Base-by-base conservation (phyloP, 1,140 invertebrate genomes). In the Drosophila bipectinata region DNA sequence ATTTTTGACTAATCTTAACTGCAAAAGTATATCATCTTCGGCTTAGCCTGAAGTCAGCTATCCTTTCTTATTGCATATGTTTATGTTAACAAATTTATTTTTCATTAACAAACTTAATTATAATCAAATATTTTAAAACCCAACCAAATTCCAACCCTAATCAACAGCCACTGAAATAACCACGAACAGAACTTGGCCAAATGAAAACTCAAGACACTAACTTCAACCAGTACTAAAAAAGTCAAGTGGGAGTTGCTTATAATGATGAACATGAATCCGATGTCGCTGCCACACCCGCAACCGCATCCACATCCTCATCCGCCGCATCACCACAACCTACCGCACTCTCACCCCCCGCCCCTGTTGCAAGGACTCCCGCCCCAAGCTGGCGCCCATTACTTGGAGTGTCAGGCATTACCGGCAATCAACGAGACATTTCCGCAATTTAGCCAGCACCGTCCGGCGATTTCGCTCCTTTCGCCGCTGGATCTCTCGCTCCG, bases 401-500 rank as follows among this genome's bases (percentile, higher is more conserved):
- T 56, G 37, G 90, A 91, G 71, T 91, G 77, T 47, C 84, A 83
- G 45, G 48, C 79, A 72, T 74, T 91, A 71, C 90, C 90, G 44
- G 82, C 90, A 77, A 91, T 91, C 75, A 91, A 87, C 72, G 88
- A 89, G 67, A 90, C 90, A 79, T 91, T 91, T 84, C 84, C 90
- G 45, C 90, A 90, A 81, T 91, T 91, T 74, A 79, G 75, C 53
- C 79, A 85, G 18, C 81, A 76, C 41, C 75, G 72, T 48, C 67
- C 85, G 67, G 39, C 79, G 1, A 79, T 89, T 49, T 64, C 82
- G 54, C 41, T 92, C 61, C 79, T 93, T 26, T 93, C 93, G 15
- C 94, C 94, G 6, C 79, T 94, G 18, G 94, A 94, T 64, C 81
- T 94, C 14, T 94, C 93, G 26, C 61, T 94, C 5, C 93, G 94